Conservation (phyloP, 1,140 invertebrate species). For the Teleopsis dalmanni region DNA sequence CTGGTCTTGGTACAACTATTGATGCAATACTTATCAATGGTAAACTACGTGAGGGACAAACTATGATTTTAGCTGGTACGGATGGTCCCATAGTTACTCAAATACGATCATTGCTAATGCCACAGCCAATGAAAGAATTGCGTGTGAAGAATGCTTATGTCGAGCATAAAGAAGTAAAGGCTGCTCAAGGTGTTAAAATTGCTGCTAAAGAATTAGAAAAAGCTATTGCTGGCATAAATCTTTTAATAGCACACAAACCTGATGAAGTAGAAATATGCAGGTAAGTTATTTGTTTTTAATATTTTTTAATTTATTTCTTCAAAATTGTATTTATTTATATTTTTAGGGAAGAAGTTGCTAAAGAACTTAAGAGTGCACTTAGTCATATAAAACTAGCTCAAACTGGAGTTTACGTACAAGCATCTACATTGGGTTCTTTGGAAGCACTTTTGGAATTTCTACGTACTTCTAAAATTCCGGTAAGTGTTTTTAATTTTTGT, state of each 20-base stretch:
- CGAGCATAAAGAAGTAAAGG: constrained; percentile 90
- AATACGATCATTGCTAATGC: constrained; percentile 94
- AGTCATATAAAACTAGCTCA: constrained; percentile 86
- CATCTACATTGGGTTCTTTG: constrained; percentile 94
- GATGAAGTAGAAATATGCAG: constrained; percentile 86
- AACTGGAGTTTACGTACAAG: constrained; percentile 96
- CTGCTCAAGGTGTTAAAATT: constrained; percentile 97
- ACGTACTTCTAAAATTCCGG: constrained; percentile 90
- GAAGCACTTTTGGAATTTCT: constrained; percentile 97
- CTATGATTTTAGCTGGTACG: constrained; percentile 90
- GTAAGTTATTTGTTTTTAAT: constrained; percentile 28
- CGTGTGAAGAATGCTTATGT: constrained; percentile 95
- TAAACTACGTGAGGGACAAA: constrained; percentile 83
- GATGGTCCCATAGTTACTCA: constrained; percentile 98
- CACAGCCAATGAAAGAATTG: constrained; percentile 95
- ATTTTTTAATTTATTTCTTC: neutral
- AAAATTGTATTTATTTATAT: neutral
- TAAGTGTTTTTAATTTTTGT: constrained; percentile 47
- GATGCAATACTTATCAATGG: constrained; percentile 99
- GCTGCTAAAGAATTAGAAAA: constrained; percentile 97
- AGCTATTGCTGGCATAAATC: constrained; percentile 87
- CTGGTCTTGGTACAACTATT: constrained; percentile 96
- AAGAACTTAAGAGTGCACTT: constrained; percentile 78
- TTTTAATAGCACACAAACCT: constrained; percentile 79
- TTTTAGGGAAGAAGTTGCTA: constrained; percentile 67